A percentile compares a stretch with the other conserved stretches of the same genome.
Evolutionary conservation across 2,113 vertebrate genomes (phyloP).

Genomic region (Sphyrna mokarran): DNA sequence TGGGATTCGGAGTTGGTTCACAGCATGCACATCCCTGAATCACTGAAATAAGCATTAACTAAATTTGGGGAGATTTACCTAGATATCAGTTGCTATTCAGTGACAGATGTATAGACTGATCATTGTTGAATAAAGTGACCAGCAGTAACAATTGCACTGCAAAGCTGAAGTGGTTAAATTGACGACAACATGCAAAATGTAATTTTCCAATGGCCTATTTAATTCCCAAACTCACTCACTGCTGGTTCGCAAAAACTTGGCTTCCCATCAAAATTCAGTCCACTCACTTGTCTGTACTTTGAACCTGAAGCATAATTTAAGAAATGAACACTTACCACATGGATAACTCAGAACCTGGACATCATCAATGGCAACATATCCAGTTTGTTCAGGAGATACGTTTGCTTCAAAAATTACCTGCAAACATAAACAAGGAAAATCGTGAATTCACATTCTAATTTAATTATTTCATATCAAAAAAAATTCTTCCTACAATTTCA

Average conservation of each 20-base stretch:
- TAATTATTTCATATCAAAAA: background rate
- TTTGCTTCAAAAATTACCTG: constrained; percentile 98
- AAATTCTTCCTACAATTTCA: background rate
- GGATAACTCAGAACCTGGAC: constrained; percentile 97
- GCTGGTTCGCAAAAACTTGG: background rate
- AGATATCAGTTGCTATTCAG: background rate
- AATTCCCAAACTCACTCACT: background rate
- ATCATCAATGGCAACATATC: constrained; percentile 96
- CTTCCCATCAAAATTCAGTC: background rate
- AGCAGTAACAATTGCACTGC: background rate
- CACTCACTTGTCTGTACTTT: background rate
- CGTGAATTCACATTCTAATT: background rate
- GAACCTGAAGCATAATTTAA: background rate
- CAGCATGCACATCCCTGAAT: background rate
- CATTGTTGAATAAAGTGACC: background rate
- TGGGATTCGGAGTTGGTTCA: background rate
- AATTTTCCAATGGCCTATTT: background rate
- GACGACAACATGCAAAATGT: background rate
- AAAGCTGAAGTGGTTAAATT: background rate
- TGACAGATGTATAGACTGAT: background rate
- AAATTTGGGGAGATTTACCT: background rate
- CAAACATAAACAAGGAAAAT: constrained; percentile 47
- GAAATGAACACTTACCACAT: constrained; percentile 83
- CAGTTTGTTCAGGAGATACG: constrained; percentile 80
- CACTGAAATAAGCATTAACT: background rate